A percentile compares a stretch with the other conserved stretches of the same genome.
phyloP scores from a whole-genome alignment of 2,797 vertebrate genomes.

The Cossypha caffra region DNA sequence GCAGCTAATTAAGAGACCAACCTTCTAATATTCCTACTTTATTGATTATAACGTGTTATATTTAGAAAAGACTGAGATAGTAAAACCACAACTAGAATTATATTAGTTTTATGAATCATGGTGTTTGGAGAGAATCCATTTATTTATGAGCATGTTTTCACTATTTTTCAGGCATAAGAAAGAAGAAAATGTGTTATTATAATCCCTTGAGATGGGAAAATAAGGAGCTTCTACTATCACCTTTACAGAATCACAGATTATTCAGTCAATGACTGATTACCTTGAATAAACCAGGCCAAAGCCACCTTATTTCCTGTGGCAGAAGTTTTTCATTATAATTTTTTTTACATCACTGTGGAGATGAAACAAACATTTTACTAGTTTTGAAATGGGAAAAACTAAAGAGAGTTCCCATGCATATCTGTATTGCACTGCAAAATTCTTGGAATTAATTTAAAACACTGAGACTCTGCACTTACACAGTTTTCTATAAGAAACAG shows the following conservation, averaged over 20 bases:
- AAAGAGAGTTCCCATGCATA: neutral
- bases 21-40: neutral
- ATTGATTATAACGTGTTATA: neutral
- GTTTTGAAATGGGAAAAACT: neutral
- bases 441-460: neutral
- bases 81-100: neutral
- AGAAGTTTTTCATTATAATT: neutral
- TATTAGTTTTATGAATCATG: neutral
- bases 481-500: neutral
- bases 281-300: neutral
- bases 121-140: neutral
- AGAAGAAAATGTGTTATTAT: neutral
- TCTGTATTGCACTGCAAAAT: neutral
- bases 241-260: neutral
- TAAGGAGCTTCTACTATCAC: neutral
- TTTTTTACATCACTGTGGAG: neutral
- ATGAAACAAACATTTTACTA: neutral
- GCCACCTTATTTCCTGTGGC: neutral
- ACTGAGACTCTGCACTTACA: neutral
- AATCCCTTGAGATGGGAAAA: neutral
- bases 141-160: neutral
- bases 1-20: neutral
- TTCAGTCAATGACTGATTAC: neutral
- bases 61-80: neutral
- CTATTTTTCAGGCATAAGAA: neutral